These are phyloP conservation scores for Ficedula albicollis DNA, from an alignment of 2,797 vertebrate genomes.

Conservation along the genomic window DNA sequence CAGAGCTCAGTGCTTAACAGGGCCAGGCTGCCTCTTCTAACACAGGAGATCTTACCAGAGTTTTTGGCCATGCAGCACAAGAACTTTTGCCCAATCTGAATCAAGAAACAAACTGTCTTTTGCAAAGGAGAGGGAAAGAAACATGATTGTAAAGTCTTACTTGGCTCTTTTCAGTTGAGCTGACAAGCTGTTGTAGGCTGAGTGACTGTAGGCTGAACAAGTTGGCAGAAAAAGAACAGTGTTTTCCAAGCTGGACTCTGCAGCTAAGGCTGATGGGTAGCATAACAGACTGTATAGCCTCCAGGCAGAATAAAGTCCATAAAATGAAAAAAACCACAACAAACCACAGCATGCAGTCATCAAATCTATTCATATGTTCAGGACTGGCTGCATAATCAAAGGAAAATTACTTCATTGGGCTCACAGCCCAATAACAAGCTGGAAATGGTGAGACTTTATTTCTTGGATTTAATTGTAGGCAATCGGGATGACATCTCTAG, in stretches of 20 bases:
- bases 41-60: neutral
- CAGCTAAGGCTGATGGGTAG: conserved; percentile 28
- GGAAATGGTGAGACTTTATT: conserved; percentile 25
- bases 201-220: conserved; percentile 27
- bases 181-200: conserved; percentile 32
- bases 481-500: conserved; percentile 8
- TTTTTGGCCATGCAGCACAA: neutral
- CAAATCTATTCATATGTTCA: neutral
- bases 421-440: neutral
- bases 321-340: neutral
- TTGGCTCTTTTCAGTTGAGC: conserved; percentile 9
- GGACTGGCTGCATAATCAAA: conserved; percentile 35
- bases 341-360: conserved; percentile 16
- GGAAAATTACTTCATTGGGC: conserved; percentile 51
- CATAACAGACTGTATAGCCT: conserved; percentile 26
- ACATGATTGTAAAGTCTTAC: neutral
- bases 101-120: neutral
- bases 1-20: conserved; percentile 10
- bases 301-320: conserved; percentile 33
- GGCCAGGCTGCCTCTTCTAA: neutral
- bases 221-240: conserved; percentile 8
- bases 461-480: conserved; percentile 38
- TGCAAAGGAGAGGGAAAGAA: neutral
- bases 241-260: neutral
- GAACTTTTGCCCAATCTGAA: conserved; percentile 7